Evolutionary conservation across 1,140 invertebrate species (phyloP), one percentile per base, ranked within the genome.

Genomic region (Dreissena polymorpha): DNA sequence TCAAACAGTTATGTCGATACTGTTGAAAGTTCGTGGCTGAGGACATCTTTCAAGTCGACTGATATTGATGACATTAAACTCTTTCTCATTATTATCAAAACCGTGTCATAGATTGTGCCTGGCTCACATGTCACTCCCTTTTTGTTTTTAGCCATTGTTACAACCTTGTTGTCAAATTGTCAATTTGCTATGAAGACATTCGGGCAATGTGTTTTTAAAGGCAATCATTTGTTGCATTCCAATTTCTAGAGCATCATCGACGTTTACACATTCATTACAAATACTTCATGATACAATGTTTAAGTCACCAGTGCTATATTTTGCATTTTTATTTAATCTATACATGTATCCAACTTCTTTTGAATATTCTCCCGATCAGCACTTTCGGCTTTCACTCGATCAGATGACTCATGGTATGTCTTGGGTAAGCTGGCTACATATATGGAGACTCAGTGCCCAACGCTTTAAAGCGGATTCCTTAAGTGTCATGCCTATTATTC

Each of bases 381-480:
- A 5, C 5, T 60, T 13, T 74, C 72, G 8, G 10, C 21, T n/a
- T 14, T 27, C 6, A 57, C 39, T 60, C 72, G 55, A 5, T 18
- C 23, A 57, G n/a, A 57, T 53, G 27, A 10, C 29, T 86, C 49
- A 18, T 10, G 18, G 14, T 10, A 67, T 27, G 25, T 77, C 60
- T 21, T 64, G 5, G n/a, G 49, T 49, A 12, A 67, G n/a, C 49
- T 29, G 29, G 51, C 50, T 85, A 71, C 79, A 83, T 18, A 51
- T 78, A 70, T 87, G 86, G 10, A 87, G 51, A 60, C 83, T 83
- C 14, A 85, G 65, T 10, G 86, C 78, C 84, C 83, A n/a, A n/a
- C n/a, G n/a, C n/a, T n/a, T n/a, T n/a, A n/a, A n/a, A n/a, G n/a
- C n/a, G n/a, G n/a, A n/a, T 55, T 75, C 84, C 25, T 80, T 79